Evolutionary conservation across 2,113 vertebrate genomes (phyloP), one percentile per base, ranked within the genome.

Genomic region (Arenaria interpres): DNA sequence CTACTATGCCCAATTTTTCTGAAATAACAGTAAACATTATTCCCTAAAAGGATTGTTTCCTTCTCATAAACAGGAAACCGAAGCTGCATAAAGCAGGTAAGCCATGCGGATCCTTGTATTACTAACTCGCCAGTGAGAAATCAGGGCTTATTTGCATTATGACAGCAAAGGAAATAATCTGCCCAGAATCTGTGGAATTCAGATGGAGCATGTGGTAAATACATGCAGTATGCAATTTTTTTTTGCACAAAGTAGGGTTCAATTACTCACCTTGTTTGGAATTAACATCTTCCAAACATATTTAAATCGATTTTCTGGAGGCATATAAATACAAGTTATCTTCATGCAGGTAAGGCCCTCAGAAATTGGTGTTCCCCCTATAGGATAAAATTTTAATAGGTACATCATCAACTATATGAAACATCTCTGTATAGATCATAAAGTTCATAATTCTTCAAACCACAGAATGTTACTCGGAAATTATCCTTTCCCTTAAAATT

Each of bases 271-370:
- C 94, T 98, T 90, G 24, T 96, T 94, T 67, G 66, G 60, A 92
- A 94, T 89, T 43, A 98, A 51, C 84, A 96, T 69, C 91, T 97
- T 98, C 96, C 96, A 97, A 74, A 96, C 1, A 60, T 97, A 98
- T 43, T 92, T 97, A 91, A 97, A 98, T 76, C 80, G 86, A 51
- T 98, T 97, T 97, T 56, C 53, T 73, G 97, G 96, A 89, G 78
- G 48, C 93, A 80, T 85, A 88, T 85, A 98, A 92, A 97, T 60
- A 94, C 96, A 98, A 48, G 90, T 32, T 28, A 98, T 71, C 80
- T 89, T 98, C 85, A 95, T 75, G 8, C 28, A 93, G 17, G 18
- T 50, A 88, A 94, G 59, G 53, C 35, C 96, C 72, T 97, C 96
- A 94, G 97, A 97, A 95, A 98, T n/a, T 80, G 88, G 83, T 76